Evolutionary conservation across 2,113 vertebrate genomes (phyloP).

Genomic region (Ivindomyrus marchei): DNA sequence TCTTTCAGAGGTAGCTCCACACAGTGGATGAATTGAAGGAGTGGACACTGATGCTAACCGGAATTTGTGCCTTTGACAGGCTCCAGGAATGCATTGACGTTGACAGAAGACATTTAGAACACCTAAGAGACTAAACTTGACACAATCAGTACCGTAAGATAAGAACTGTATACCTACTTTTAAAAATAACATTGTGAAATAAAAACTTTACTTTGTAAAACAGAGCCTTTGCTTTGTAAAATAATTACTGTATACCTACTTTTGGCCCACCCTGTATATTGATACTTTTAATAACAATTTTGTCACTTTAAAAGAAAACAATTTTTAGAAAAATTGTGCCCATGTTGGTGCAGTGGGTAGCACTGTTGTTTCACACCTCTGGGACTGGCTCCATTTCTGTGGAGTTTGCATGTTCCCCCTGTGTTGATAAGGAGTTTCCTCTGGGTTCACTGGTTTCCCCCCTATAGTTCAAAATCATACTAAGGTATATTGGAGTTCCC

Average conservation of each 20-base stretch:
- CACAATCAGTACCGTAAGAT: background rate
- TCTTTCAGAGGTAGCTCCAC: background rate
- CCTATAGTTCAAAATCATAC: too few species aligned
- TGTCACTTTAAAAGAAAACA: background rate
- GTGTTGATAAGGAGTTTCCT: background rate
- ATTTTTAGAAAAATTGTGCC: background rate
- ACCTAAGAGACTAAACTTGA: background rate
- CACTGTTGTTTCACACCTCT: background rate
- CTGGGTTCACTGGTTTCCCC: too few species aligned
- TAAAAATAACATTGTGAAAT: too few species aligned
- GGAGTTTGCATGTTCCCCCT: background rate
- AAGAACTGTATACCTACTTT: background rate
- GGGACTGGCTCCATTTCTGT: background rate
- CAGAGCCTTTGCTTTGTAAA: too few species aligned
- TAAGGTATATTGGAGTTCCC: too few species aligned
- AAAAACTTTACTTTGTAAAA: too few species aligned
- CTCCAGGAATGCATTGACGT: background rate
- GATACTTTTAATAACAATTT: background rate
- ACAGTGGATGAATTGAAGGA: background rate
- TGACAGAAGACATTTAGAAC: background rate
- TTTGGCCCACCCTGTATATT: background rate
- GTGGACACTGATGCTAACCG: background rate
- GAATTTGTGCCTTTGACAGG: background rate
- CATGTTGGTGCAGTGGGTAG: background rate
- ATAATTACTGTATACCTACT: background rate